These are phyloP conservation scores for Halichoerus grypus DNA, from an alignment of 2,113 vertebrate genomes.

Conservation along the genomic window DNA sequence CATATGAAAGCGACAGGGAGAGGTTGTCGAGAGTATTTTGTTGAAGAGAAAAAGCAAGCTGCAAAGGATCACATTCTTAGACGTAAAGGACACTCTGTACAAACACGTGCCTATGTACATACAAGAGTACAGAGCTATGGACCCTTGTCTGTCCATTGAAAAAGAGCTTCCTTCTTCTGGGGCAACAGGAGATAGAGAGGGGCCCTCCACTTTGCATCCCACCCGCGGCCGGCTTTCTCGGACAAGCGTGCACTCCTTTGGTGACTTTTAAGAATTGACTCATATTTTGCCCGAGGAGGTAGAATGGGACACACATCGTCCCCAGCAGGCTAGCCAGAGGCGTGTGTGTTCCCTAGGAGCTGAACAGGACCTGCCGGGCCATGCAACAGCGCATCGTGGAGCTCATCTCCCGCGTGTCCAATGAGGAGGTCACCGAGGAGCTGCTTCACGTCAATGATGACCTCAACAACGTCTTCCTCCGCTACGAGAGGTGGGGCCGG, in stretches of 20 bases:
- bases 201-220: background rate
- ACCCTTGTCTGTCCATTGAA: background rate
- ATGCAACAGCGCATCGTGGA: constrained; percentile 98
- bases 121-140: background rate
- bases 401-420: constrained; percentile 97
- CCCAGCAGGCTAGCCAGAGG: constrained; percentile 54
- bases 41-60: background rate
- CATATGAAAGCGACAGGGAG: background rate
- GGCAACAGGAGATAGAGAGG: background rate
- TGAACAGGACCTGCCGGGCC: constrained; percentile 97
- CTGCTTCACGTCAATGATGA: constrained; percentile 98
- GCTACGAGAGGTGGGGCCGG: constrained; percentile 93
- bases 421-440: constrained; percentile 97
- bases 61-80: background rate
- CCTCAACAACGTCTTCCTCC: constrained; percentile 98
- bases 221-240: background rate
- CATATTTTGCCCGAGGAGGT: background rate
- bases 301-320: background rate
- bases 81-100: background rate
- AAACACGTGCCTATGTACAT: background rate
- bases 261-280: constrained; percentile 20
- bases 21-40: background rate
- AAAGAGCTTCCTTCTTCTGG: background rate
- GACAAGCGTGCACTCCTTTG: background rate
- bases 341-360: constrained; percentile 89